Base-by-base conservation (phyloP, 92 coral and sea anemone genomes). In the Phenganax subtilis region DNA sequence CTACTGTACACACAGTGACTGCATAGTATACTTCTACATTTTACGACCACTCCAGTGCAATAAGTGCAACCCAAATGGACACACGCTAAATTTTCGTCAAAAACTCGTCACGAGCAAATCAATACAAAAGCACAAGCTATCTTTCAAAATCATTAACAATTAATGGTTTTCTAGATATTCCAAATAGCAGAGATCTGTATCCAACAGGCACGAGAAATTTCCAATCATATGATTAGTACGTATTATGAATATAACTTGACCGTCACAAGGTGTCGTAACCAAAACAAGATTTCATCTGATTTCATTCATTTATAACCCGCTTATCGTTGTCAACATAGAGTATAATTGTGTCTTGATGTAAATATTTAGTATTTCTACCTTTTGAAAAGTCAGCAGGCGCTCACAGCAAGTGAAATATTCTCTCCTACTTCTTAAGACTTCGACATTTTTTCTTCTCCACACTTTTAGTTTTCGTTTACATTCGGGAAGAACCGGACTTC, bases 401-500 rank as follows among this genome's bases (percentile, higher is more conserved):
- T 76, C 81, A 76, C 81, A 76, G 81, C 69, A 76, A 30, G 69
- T 31, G 56, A 20, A 57, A 76, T 76, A 53, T 12, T 58, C 2
- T 10, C 37, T 57, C 20, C 64, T 25, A 16, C 15, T n/a, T 11
- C 17, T 30, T 29, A 28, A 29, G 8, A 57, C 11, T 20, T 75
- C 67, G 66, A 57, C 81, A 76, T 64, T 28, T 52, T 28, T 51
- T 55, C 62, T 31, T 14, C 71, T 64, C 57, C 14, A 27, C 1
- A 37, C 47, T 37, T 0, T n/a, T 55, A 30, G 64, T 54, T 75
- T 54, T 29, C 73, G 53, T 68, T 68, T 68, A 37, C 73, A 37
- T 20, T 37, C 25, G 12, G 12, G 53, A 31, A 12, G 10, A n/a
- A 28, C 72, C 37, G 9, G 16, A 31, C 37, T 67, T 67, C 72